Conservation (phyloP, 2,113 vertebrate species). For the Numida meleagris region DNA sequence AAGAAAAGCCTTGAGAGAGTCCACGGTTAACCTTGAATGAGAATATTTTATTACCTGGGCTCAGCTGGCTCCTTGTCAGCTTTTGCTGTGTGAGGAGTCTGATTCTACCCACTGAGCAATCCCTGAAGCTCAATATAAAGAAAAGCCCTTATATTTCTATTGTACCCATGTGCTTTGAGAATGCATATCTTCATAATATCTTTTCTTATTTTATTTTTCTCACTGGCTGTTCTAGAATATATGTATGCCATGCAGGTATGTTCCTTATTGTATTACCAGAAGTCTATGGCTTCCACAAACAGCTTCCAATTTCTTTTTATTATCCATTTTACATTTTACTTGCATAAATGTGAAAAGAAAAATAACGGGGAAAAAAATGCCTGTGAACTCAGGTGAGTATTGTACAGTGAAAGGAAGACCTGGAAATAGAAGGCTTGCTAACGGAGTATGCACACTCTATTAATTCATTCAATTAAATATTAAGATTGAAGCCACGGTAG, state of each 20-base stretch:
- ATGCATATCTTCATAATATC: background rate
- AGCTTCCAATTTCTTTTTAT: background rate
- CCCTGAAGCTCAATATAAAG: background rate
- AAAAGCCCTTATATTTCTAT: background rate
- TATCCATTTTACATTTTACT: background rate
- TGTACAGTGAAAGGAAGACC: background rate
- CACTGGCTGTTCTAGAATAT: background rate
- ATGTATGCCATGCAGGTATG: background rate
- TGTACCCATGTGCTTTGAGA: background rate
- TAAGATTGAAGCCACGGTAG: background rate
- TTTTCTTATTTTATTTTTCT: constrained; percentile 1
- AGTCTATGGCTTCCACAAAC: background rate
- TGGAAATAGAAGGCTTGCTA: background rate
- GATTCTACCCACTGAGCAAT: background rate
- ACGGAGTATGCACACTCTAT: background rate
- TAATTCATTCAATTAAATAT: background rate
- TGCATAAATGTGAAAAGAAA: background rate
- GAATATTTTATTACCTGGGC: background rate
- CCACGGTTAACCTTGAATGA: background rate
- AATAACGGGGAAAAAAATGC: background rate
- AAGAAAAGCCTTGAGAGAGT: background rate
- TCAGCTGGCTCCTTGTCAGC: background rate
- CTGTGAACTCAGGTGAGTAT: background rate
- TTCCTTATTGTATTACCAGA: background rate
- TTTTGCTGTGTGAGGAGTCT: background rate